Percentiles rank a stretch among this genome's conserved stretches.
Evolutionary conservation across 2,113 vertebrate genomes (phyloP).

Genomic region (Indicator maculatus): DNA sequence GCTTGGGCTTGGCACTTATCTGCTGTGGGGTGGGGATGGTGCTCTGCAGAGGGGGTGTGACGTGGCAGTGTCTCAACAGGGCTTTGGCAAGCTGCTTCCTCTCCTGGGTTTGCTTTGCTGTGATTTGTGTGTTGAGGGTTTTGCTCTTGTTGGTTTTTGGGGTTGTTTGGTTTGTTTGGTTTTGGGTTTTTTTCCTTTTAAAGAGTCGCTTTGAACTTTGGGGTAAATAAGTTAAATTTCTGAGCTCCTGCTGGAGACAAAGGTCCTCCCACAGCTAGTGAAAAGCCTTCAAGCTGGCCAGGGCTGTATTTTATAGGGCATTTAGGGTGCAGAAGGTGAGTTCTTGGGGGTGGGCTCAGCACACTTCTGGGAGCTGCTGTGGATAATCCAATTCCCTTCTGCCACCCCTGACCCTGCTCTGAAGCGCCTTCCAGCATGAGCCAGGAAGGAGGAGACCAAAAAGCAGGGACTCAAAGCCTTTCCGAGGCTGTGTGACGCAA

Average conservation of each 20-base stretch:
- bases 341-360: not conserved
- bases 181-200: not conserved
- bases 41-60: constrained; percentile 10
- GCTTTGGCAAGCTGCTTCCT: constrained; percentile 7
- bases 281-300: not conserved
- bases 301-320: not conserved
- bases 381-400: not conserved
- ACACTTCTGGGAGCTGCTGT: fast-evolving
- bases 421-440: fast-evolving
- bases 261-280: not conserved
- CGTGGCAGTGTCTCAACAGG: constrained; percentile 16
- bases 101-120: not conserved
- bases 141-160: not conserved
- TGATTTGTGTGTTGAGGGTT: not conserved
- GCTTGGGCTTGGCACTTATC: constrained; percentile 34
- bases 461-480: not conserved
- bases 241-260: not conserved
- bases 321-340: fast-evolving
- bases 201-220: not conserved
- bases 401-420: fast-evolving
- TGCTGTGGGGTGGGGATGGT: constrained; percentile 34
- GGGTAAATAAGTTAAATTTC: not conserved
- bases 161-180: not conserved
- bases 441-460: not conserved
- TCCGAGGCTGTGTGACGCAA: fast-evolving